These are phyloP conservation scores for Scophthalmus maximus DNA, from an alignment of 2,113 vertebrate genomes.

Conservation along the genomic window DNA sequence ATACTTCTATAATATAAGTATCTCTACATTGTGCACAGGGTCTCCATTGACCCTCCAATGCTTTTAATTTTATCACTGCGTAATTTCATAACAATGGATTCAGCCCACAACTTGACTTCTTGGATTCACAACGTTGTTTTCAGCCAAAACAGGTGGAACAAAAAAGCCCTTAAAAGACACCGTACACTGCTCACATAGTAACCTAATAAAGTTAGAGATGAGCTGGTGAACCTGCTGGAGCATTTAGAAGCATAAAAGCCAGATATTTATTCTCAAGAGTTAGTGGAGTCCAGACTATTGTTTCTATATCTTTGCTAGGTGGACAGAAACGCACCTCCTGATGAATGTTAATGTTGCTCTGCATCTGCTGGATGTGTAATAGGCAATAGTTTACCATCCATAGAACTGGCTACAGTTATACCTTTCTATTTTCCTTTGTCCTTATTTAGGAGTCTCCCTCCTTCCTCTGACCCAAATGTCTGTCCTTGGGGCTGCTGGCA, in stretches of 20 bases:
- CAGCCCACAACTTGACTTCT: no score
- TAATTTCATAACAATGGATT: no score
- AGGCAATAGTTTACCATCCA: not conserved
- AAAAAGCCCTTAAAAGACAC: no score
- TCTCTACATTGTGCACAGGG: no score
- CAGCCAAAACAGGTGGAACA: no score
- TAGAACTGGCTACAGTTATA: not conserved
- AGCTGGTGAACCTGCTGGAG: not conserved
- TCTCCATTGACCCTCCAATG: no score
- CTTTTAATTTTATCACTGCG: no score
- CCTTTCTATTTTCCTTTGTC: not conserved
- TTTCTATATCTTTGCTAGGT: no score
- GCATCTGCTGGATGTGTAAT: not conserved
- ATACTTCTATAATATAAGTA: no score
- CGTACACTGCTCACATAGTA: no score
- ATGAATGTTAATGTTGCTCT: not conserved
- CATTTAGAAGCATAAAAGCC: not conserved
- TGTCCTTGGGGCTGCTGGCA: constrained; percentile 41
- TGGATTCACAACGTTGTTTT: no score
- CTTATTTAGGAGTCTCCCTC: not conserved
- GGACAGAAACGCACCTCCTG: not conserved
- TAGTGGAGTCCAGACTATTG: not conserved
- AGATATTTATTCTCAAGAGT: no score
- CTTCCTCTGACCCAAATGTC: constrained; percentile 24
- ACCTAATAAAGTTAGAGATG: not conserved